Evolutionary conservation across 2,113 vertebrate species (phyloP), one percentile per base, ranked within the genome.

Genomic region (Enhydra lutris): DNA sequence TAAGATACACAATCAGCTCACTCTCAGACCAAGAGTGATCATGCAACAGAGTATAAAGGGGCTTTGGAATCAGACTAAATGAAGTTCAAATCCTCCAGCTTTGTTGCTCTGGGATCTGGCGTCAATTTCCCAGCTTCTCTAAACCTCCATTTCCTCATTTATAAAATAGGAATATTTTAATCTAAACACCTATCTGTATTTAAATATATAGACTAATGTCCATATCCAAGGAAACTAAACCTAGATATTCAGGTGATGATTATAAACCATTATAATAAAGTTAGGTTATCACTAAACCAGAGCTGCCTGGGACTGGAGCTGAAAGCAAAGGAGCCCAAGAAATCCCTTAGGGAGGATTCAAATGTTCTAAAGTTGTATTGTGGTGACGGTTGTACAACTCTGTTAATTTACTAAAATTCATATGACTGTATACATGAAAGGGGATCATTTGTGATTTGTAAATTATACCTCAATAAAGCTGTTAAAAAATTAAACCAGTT

Each of bases 91-190:
- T 82, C 24, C 52, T 89, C 34, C 42, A 52, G 78, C 73, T 93
- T 94, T 52, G 95, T 65, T 76, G 76, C 63, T 94, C 52, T 81
- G 57, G 55, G 89, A 57, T 14, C 61, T 34, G 80, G 65, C 36
- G 52, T 91, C 87, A 82, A 94, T 90, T 86, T 92, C 84, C 87
- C 45, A 52, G n/a, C 52, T 85, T 97, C 61, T 85, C 50, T 88
- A 73, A 96, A 91, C 92, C 47, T 88, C 81, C 81, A 76, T 83
- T 47, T 96, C 61, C 90, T 95, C 91, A 87, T 79, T 93, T 96
- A 86, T 83, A 82, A 94, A 95, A 90, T 80, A 76, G n/a, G 34
- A 71, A 20, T 69, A 69, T 21, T 36, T 69, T 36, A n/a, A 69
- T 69, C 34, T 20, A 36, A 89, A 83, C 79, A 78, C 73, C 82